These are phyloP conservation scores for Eleginops maclovinus DNA, from an alignment of 2,113 vertebrate species.

Conservation along the genomic window DNA sequence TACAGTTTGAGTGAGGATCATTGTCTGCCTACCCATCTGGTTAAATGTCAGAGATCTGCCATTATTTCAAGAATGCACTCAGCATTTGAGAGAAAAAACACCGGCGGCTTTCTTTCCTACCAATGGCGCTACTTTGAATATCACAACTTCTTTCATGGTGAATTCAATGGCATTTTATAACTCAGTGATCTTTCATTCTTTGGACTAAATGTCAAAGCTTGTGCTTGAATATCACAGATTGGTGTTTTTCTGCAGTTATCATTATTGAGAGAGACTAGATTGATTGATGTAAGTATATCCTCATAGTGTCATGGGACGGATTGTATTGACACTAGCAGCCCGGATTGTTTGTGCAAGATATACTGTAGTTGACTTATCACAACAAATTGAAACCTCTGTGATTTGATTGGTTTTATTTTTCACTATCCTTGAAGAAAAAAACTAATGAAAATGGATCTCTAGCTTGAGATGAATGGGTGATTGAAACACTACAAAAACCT, in stretches of 20 bases:
- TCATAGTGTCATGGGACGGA: background rate
- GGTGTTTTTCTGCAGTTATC: background rate
- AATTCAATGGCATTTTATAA: conserved; percentile 4
- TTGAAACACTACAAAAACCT: background rate
- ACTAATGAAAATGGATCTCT: background rate
- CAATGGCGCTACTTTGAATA: background rate
- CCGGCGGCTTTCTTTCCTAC: background rate
- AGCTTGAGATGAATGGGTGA: background rate
- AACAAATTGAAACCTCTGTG: background rate
- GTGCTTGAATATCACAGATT: background rate
- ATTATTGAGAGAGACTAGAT: background rate
- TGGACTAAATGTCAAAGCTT: conserved; percentile 20
- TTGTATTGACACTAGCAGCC: background rate
- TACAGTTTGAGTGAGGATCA: background rate
- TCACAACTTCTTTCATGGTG: conserved; percentile 5
- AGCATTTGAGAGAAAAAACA: conserved; percentile 1
- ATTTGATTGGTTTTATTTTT: background rate
- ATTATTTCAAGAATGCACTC: conserved; percentile 12
- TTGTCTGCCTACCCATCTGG: background rate
- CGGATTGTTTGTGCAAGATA: background rate
- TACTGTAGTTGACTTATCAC: background rate
- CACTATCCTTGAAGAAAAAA: no score
- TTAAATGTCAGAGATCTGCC: conserved; percentile 30
- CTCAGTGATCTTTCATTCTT: conserved; percentile 11
- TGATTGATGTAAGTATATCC: background rate